Percentiles rank a stretch among this genome's conserved stretches.
These are phyloP conservation scores for Heteractis magnifica DNA, from an alignment of 92 coral and sea anemone species.

Conservation along the genomic window DNA sequence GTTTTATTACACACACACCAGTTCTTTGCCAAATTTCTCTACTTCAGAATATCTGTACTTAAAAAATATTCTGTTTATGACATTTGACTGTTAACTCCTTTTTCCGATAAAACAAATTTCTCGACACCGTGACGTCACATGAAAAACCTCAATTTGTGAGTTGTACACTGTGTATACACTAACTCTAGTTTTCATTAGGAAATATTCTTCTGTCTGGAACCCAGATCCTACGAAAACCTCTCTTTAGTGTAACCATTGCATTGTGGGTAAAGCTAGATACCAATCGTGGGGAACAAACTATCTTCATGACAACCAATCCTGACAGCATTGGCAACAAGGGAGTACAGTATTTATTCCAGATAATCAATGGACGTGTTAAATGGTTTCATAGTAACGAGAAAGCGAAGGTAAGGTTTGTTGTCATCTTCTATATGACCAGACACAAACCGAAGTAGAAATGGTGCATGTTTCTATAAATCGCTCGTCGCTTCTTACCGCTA, in stretches of 20 bases:
- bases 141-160: no score
- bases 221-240: constrained; percentile 68
- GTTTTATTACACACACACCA: no score
- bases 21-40: no score
- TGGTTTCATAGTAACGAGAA: constrained; percentile 93
- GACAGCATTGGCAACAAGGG: constrained; percentile 67
- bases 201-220: constrained; percentile 69
- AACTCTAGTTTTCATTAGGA: constrained; percentile 48
- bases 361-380: constrained; percentile 77
- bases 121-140: no score
- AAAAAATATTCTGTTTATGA: no score
- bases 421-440: no score
- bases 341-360: constrained; percentile 72
- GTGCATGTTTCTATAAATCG: no score
- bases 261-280: constrained; percentile 86
- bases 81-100: no score
- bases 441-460: no score
- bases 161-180: neutral
- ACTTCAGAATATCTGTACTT: no score
- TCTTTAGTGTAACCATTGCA: constrained; percentile 75
- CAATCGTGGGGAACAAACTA: constrained; percentile 84
- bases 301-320: constrained; percentile 89
- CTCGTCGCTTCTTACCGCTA: no score
- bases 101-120: no score
- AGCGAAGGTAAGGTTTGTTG: constrained; percentile 51